Evolutionary conservation across 2,888 invertebrate species (phyloP).

Genomic region (Apeira syringaria): DNA sequence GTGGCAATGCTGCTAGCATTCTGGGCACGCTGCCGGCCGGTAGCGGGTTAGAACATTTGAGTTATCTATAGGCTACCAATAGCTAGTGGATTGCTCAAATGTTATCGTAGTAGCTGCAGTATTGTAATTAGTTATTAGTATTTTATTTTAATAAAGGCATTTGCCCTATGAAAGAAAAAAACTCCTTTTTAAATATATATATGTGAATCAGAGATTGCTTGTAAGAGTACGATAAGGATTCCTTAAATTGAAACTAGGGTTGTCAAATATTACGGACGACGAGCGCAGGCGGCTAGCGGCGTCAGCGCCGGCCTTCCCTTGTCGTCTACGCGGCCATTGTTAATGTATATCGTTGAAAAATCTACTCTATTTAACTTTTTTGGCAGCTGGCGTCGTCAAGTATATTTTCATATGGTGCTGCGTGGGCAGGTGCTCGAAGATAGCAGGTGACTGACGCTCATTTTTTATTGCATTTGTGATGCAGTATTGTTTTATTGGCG

Average conservation of each 20-base stretch:
- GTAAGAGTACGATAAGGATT: no score
- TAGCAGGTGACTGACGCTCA: slow-evolving; percentile 69
- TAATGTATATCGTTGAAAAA: slow-evolving; percentile 70
- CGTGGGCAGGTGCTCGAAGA: slow-evolving; percentile 67
- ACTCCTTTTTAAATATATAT: no score
- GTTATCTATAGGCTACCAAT: no score
- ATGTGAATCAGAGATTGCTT: no score
- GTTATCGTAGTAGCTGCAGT: no score
- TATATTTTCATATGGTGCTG: slow-evolving; percentile 70
- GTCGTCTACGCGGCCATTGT: slow-evolving; percentile 66
- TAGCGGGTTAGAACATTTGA: no score
- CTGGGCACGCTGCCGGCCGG: no score
- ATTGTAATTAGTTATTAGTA: no score
- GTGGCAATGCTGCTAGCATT: no score
- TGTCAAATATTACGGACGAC: slow-evolving; percentile 3
- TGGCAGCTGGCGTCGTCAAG: slow-evolving; percentile 70
- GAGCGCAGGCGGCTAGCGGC: slow-evolving; percentile 30
- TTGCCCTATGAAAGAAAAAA: no score
- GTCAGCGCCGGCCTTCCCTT: slow-evolving; percentile 62
- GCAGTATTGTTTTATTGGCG: slow-evolving; percentile 74
- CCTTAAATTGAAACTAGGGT: slow-evolving; percentile 25
- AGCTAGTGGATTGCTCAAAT: no score
- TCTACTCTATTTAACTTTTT: slow-evolving; percentile 77
- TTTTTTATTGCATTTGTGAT: slow-evolving; percentile 69
- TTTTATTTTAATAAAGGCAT: no score